Evolutionary conservation across 1,140 invertebrate genomes (phyloP).

Genomic region (Cecropterus lyciades): DNA sequence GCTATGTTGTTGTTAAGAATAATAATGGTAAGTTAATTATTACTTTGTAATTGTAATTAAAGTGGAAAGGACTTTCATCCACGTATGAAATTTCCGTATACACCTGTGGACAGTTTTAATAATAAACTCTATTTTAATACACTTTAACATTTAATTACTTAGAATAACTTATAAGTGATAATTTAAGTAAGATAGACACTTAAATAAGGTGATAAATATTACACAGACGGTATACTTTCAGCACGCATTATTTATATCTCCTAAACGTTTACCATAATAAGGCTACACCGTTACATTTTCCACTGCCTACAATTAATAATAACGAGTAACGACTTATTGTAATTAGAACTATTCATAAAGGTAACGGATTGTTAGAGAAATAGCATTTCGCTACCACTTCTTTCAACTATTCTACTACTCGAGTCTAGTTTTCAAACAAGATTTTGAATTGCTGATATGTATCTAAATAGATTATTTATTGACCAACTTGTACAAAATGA

Average conservation of each 20-base stretch:
- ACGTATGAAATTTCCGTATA: no score
- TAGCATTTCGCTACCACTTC: conserved; percentile 5
- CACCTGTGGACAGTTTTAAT: no score
- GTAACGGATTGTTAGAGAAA: conserved; percentile 8
- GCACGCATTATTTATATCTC: conserved; percentile 9
- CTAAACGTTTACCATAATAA: conserved; percentile 12
- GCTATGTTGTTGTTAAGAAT: no score
- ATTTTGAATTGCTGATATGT: not conserved
- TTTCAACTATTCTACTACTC: not conserved
- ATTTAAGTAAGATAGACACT: no score
- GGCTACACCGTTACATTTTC: conserved; percentile 29
- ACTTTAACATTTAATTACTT: no score
- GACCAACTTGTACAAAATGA: not conserved
- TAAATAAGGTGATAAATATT: no score
- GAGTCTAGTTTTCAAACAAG: conserved; percentile 4
- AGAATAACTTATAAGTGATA: no score
- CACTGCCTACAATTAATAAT: conserved; percentile 28
- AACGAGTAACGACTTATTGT: conserved; percentile 26
- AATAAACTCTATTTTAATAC: no score
- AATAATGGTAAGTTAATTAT: no score
- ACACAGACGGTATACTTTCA: not conserved
- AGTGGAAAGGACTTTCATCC: no score
- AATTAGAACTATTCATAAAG: conserved; percentile 30
- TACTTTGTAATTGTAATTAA: no score
- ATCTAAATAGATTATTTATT: not conserved